A percentile compares a stretch with the other conserved stretches of the same genome.
Conservation (phyloP, 2,113 vertebrate species). For the Australoheros scitulus region DNA sequence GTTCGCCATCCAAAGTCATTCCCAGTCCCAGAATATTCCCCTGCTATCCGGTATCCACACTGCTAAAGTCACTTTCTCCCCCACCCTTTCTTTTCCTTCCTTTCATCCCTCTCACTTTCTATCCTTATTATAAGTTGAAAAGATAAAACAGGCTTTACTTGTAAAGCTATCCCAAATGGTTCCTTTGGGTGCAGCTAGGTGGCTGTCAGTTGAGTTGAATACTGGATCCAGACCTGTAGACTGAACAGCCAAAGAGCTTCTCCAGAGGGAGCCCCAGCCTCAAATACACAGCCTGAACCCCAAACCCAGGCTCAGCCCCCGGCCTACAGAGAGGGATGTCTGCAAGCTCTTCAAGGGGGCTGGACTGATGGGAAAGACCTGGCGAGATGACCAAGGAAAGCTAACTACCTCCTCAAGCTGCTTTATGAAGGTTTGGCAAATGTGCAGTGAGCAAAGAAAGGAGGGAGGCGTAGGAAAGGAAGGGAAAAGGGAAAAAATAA, state of each 20-base stretch:
- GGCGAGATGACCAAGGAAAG: slow-evolving; percentile 61
- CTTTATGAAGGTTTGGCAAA: slow-evolving; percentile 72
- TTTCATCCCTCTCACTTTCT: slow-evolving; percentile 14
- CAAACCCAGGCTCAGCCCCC: slow-evolving; percentile 31
- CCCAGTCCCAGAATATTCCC: slow-evolving; percentile 40
- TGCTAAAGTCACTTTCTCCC: slow-evolving; percentile 45
- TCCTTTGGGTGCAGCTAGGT: slow-evolving; percentile 47
- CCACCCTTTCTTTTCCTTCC: slow-evolving; percentile 2
- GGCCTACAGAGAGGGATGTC: slow-evolving; percentile 44
- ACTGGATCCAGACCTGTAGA: slow-evolving; percentile 33
- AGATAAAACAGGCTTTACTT: slow-evolving; percentile 49
- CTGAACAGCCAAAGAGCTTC: slow-evolving; percentile 29
- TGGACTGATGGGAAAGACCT: slow-evolving; percentile 78
- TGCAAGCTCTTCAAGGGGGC: slow-evolving; percentile 68
- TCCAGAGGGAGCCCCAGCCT: slow-evolving; percentile 48
- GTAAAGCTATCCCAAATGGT: slow-evolving; percentile 49
- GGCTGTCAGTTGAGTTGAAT: slow-evolving; percentile 16
- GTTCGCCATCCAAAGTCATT: slow-evolving; percentile 46
- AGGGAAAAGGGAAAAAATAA: not conserved
- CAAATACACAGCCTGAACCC: slow-evolving; percentile 14
- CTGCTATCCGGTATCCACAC: slow-evolving; percentile 5
- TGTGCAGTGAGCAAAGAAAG: slow-evolving; percentile 43
- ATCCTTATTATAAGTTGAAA: slow-evolving; percentile 43
- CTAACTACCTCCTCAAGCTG: slow-evolving; percentile 60
- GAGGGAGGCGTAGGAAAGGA: slow-evolving; percentile 1